Base-by-base conservation (phyloP, 37 sponge, comb jelly and placozoan species). In the Lycopodina hypogea region DNA sequence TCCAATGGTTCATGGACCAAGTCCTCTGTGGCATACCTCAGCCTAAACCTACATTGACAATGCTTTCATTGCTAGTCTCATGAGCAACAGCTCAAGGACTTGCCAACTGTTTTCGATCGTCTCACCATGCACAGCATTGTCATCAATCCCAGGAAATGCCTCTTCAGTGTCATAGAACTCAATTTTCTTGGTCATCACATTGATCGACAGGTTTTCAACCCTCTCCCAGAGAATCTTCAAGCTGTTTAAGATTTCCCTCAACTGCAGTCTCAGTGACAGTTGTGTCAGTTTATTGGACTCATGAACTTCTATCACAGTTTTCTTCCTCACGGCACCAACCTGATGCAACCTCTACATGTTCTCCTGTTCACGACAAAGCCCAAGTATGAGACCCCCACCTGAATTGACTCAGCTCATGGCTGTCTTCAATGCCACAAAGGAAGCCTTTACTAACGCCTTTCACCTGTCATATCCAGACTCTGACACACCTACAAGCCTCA, bases 1-100 rank as follows among this genome's bases (percentile, higher is more conserved):
- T 86, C 34, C 81, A 86, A 36, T 39, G 81, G 12, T 86, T 86
- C 39, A 86, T 86, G 72, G 83, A 88, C 51, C 73, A 88, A 69
- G 83, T 88, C 11, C 83, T 88, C 53, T 73, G 74, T 40, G 88
- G 83, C 19, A 26, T 81, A 24, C 80, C 77, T 78, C 34, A 79
- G 78, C n/a, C n/a, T n/a, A n/a, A n/a, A n/a, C n/a, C n/a, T n/a
- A n/a, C n/a, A n/a, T n/a, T n/a, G n/a, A n/a, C 38, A 78, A 78
- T 57, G 69, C 82, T 0, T 68, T 88, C 74, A 72, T 88, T 34
- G 83, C 78, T 21, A 81, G 78, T 48, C 12, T 55, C 77, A 77
- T 63, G 81, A 86, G 56, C 71, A 80, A 36, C 75, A 80, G 58
- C 76, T 77, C 56, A 38, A 71, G 55, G 53, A 87, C 77, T 67